Base-by-base conservation (phyloP, 2,113 vertebrate species). In the Ailuropoda melanoleuca region DNA sequence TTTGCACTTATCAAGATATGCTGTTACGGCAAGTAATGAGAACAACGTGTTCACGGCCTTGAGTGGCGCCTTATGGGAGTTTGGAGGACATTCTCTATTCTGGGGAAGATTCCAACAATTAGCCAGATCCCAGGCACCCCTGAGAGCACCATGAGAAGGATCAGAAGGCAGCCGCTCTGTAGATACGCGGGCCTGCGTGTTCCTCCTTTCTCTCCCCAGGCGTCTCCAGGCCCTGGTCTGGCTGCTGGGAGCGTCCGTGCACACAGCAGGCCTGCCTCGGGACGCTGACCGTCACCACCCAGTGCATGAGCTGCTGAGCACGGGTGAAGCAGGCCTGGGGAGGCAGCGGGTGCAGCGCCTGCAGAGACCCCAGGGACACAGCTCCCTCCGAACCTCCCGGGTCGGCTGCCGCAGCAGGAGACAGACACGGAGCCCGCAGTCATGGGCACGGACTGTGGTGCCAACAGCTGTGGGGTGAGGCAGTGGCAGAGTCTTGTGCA, bases 161-260 rank as follows among this genome's bases (percentile, higher is more conserved):
- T 21, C 19, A 2, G 43, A 5, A 4, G 1, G 34, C 19, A 10
- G 9, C 39, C 1, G 0, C 48, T 1, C 55, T 18, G 26, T 1
- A 2, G 39, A 4, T 0, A 1, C 1, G 0, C 0, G 0, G 48
- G 15, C n/a, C 75, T 4, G n/a, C 1, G 4, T 17, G 48, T 4
- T 29, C 31, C 2, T 53, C 48, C 29, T 2, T 4, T 8, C 31
- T 12, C n/a, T 43, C 1, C 1, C 15, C 24, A 0, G 60, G 10
- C 0, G 0, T 24, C 13, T 55, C 21, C 3, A 0, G 23, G 26
- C 46, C 24, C 1, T 0, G 60, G 24, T 14, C 70, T 29, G 21
- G 31, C 1, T 8, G 60, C 7, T 23, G 74, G 68, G 15, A 23
- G 31, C 21, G 0, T 31, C 37, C 0, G 7, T 21, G 46, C 4